Evolutionary conservation across 2,888 invertebrate species (phyloP).

Genomic region (Meandrusa payeni): DNA sequence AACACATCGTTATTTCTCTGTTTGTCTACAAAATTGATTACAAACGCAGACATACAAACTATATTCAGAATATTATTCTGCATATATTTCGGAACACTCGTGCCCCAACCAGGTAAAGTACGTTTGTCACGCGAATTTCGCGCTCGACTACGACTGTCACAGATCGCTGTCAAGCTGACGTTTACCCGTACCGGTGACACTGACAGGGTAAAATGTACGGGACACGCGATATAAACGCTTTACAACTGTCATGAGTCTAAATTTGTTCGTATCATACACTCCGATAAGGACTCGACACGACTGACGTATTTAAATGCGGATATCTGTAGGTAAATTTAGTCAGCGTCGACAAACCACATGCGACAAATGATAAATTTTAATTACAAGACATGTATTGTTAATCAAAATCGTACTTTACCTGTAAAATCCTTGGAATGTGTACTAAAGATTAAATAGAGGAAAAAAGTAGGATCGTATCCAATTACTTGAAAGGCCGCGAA

Average conservation of each 20-base stretch:
- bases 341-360: no score
- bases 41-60: conserved; percentile 14
- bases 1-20: no score
- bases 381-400: no score
- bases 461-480: conserved; percentile 12
- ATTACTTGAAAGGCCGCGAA: conserved; percentile 8
- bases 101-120: background rate
- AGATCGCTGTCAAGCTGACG: conserved; percentile 5
- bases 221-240: background rate
- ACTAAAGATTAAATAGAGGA: conserved; percentile 5
- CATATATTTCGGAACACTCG: background rate
- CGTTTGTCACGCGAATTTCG: conserved; percentile 16
- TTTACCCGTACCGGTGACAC: background rate
- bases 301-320: no score
- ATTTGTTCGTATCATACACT: no score
- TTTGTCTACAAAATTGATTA: conserved; percentile 13
- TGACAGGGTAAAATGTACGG: conserved; percentile 1
- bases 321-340: no score
- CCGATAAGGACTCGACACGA: no score
- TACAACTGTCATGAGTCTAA: no score
- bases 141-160: conserved; percentile 6
- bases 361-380: no score
- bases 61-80: conserved; percentile 3
- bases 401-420: no score
- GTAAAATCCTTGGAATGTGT: background rate